Percentiles rank a stretch among this genome's conserved stretches.
These are phyloP conservation scores for Umimayanthus kanabou DNA, from an alignment of 92 coral and sea anemone species.

Conservation along the genomic window DNA sequence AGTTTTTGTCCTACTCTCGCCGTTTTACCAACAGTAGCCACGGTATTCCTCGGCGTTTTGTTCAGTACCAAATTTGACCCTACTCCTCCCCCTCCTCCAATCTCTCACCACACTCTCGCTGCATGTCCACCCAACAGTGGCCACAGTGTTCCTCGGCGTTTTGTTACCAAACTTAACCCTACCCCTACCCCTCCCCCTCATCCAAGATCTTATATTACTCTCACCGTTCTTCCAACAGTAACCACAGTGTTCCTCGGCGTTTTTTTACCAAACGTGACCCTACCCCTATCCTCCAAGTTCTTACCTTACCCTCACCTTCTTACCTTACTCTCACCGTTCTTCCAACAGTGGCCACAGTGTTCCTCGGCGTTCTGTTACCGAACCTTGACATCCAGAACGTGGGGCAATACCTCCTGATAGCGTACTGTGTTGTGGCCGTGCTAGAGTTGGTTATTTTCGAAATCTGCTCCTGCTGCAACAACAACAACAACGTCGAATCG, in stretches of 20 bases:
- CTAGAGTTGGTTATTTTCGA: conserved; percentile 12
- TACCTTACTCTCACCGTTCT: background rate
- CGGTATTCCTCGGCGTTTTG: too few species aligned
- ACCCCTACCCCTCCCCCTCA: background rate
- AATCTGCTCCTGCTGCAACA: background rate
- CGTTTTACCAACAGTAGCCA: too few species aligned
- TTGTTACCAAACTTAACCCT: background rate
- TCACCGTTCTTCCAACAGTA: conserved; percentile 1
- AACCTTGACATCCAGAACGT: background rate
- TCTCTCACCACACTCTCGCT: too few species aligned
- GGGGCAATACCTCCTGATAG: conserved; percentile 15
- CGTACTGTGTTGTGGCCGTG: background rate
- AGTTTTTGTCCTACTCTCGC: too few species aligned
- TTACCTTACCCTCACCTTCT: background rate
- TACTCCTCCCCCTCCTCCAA: too few species aligned
- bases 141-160: too few species aligned
- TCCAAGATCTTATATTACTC: background rate
- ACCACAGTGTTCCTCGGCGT: conserved; percentile 27
- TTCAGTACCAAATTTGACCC: too few species aligned
- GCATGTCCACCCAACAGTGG: too few species aligned
- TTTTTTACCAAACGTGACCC: conserved; percentile 22
- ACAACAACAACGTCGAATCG: background rate
- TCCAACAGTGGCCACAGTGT: conserved; percentile 15
- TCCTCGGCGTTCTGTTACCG: conserved; percentile 27
- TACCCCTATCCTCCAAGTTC: too few species aligned